These are phyloP conservation scores for Serinus canaria DNA, from an alignment of 2,113 vertebrate species.

Conservation along the genomic window DNA sequence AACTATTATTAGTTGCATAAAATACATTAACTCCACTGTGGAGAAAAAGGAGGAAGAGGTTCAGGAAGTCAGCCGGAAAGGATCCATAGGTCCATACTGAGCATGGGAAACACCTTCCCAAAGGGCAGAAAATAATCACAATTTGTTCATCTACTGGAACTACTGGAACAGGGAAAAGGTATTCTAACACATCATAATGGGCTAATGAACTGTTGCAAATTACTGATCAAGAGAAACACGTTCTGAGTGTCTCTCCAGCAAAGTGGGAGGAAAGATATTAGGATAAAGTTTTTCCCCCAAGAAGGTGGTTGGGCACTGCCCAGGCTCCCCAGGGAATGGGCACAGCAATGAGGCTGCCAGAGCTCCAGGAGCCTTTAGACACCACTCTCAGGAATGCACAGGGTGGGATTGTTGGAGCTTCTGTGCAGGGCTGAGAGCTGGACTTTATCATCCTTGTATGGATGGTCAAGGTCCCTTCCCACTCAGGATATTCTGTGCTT, in stretches of 20 bases:
- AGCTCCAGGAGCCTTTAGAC: neutral
- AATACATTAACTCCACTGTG: neutral
- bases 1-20: neutral
- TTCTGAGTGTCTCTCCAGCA: neutral
- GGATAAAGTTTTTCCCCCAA: neutral
- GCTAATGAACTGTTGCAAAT: neutral
- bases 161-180: fast-evolving
- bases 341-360: neutral
- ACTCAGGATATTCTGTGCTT: neutral
- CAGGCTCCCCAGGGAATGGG: neutral
- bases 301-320: fast-evolving
- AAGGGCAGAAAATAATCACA: neutral
- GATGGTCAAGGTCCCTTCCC: no score
- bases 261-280: neutral
- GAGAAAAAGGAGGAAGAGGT: neutral
- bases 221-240: neutral
- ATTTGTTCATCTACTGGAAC: neutral
- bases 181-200: neutral
- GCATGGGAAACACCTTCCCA: neutral
- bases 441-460: neutral
- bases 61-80: neutral
- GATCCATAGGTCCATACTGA: neutral
- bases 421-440: neutral
- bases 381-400: no score
- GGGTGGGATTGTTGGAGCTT: neutral